Evolutionary conservation across 2,888 invertebrate genomes (phyloP), one percentile per base, ranked within the genome.

Genomic region (Ectobius pallidus): DNA sequence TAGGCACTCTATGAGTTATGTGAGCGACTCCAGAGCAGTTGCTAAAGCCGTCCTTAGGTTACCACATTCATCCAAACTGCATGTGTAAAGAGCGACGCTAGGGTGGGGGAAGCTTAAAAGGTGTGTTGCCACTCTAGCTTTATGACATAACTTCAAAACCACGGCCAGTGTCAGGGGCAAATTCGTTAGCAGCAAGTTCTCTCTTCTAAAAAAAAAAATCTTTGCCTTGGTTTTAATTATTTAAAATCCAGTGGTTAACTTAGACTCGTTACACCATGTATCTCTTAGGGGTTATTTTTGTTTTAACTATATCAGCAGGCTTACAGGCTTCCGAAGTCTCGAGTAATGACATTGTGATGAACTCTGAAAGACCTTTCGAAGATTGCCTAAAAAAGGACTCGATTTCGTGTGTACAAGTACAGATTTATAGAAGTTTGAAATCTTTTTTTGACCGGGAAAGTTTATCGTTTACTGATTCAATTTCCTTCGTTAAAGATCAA

Each of bases 371-470:
- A 3, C 14, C 27, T 6, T 18, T 88, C 78, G 84, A 87, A 78
- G 85, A 87, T 77, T 89, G 89, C 79, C 82, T 89, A 76, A 83
- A 85, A 77, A 84, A 86, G 79, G 89, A 89, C 83, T 89, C 89
- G 73, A 89, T 89, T 76, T 86, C 88, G 77, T 90, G 89, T 83
- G 82, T 89, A 74, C 89, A 90, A 82, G 83, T 86, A 78, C 85
- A 85, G 30, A 81, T 89, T 73, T 89, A 85, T 84, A 85, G 87
- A 74, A 85, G 84, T 78, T 87, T 88, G 55, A 86, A 85, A 79
- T 85, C 86, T 34, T 84, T 89, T 80, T 88, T 89, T 79, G 86
- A 85, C 69, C 86, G 85, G 80, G 87, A 87, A 72, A 86, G 82
- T 79, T 83, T 88, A 74, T 86, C 87, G 78, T 77, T 89, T 58